Percentiles rank a stretch among this genome's conserved stretches.
phyloP scores from a whole-genome alignment of 2,888 invertebrate species.

The Chalcosyrphus nemorum region DNA sequence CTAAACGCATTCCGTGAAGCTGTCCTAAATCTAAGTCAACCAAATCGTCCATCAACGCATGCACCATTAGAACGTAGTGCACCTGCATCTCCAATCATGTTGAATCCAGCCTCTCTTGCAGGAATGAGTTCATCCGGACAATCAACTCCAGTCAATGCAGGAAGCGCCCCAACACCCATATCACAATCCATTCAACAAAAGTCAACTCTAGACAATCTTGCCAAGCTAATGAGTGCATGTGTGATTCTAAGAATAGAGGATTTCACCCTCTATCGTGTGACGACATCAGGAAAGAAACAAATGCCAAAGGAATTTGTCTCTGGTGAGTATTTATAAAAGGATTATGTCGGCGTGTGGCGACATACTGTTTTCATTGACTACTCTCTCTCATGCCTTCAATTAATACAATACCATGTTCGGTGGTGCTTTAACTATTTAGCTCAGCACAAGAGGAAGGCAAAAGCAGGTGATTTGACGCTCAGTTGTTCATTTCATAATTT shows the following conservation, averaged over 20 bases:
- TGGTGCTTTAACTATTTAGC: constrained; percentile 80
- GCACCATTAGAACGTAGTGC: constrained; percentile 81
- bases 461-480: constrained; percentile 80
- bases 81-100: constrained; percentile 78
- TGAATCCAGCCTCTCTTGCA: constrained; percentile 76
- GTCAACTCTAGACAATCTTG: constrained; percentile 87
- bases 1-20: constrained; percentile 90
- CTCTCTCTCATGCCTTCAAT: constrained; percentile 46
- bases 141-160: constrained; percentile 74
- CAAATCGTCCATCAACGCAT: constrained; percentile 82
- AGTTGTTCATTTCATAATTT: constrained; percentile 72
- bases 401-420: constrained; percentile 65
- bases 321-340: constrained; percentile 82
- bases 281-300: constrained; percentile 88
- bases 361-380: constrained; percentile 42
- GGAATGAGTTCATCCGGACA: constrained; percentile 70
- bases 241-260: constrained; percentile 95
- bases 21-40: constrained; percentile 89
- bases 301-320: constrained; percentile 91
- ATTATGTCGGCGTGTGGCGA: constrained; percentile 3
- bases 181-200: constrained; percentile 85
- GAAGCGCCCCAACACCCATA: constrained; percentile 76
- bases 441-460: constrained; percentile 84
- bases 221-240: constrained; percentile 95
- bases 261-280: constrained; percentile 93